Conservation (phyloP, 1,140 invertebrate species). For the Hyles euphorbiae region DNA sequence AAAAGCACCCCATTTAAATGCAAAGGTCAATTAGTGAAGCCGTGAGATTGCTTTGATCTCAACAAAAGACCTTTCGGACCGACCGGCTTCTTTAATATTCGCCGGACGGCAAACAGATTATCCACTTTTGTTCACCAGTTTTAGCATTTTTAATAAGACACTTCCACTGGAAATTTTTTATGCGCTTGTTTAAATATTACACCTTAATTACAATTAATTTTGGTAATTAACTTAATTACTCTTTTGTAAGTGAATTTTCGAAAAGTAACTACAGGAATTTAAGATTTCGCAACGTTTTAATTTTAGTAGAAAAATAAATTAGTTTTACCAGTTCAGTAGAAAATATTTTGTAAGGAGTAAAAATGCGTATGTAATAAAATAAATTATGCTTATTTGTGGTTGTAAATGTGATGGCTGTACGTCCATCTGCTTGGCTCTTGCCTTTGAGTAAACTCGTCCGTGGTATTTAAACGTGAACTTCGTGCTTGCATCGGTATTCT, state of each 20-base stretch:
- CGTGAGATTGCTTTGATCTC: conserved; percentile 54
- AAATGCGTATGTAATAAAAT: too few relatives aligned
- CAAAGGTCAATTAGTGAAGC: conserved; percentile 57
- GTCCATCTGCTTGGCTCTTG: background rate
- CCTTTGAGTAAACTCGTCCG: conserved; percentile 18
- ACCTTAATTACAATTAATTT: conserved; percentile 1
- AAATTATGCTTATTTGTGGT: too few relatives aligned
- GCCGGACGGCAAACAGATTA: conserved; percentile 58
- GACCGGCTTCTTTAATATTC: conserved; percentile 55
- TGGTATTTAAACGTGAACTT: conserved; percentile 30
- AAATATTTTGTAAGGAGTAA: background rate
- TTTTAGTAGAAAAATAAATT: too few relatives aligned
- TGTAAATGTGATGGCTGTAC: background rate
- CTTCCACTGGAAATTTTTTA: conserved; percentile 43
- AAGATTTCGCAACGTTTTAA: too few relatives aligned
- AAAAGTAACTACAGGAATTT: too few relatives aligned
- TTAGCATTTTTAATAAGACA: conserved; percentile 62
- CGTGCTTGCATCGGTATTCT: conserved; percentile 41
- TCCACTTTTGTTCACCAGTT: conserved; percentile 58
- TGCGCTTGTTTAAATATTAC: conserved; percentile 20
- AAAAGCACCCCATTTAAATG: conserved; percentile 46
- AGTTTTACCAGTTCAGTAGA: too few relatives aligned
- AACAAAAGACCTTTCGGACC: conserved; percentile 41
- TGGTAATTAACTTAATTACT: too few relatives aligned
- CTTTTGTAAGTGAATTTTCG: too few relatives aligned